Evolutionary conservation across 2,888 invertebrate genomes (phyloP).

Genomic region (Orthosia gracilis): DNA sequence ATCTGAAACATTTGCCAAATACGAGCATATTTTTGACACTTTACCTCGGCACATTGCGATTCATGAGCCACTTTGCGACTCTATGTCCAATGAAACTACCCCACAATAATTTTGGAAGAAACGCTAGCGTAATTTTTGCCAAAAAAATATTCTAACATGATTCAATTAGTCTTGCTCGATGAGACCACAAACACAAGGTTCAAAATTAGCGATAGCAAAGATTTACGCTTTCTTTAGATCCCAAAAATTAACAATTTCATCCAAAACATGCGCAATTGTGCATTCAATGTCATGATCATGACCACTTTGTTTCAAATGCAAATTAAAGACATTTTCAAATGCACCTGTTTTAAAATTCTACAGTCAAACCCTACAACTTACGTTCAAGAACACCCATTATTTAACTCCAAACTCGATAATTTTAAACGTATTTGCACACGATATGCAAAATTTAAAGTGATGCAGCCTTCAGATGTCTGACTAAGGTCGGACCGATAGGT

Average conservation of each 20-base stretch:
- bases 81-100: no score
- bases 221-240: background rate
- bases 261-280: no score
- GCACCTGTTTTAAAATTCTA: background rate
- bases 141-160: no score
- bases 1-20: no score
- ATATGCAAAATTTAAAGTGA: conserved; percentile 60
- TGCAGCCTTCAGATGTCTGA: conserved; percentile 58
- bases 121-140: background rate
- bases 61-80: no score
- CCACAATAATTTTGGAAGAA: no score
- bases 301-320: background rate
- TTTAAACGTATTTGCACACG: conserved; percentile 50
- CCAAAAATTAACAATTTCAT: background rate
- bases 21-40: no score
- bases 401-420: conserved; percentile 32
- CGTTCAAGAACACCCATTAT: conserved; percentile 28
- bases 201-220: background rate
- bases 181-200: background rate
- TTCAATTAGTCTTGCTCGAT: background rate
- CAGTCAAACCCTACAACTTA: background rate
- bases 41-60: no score
- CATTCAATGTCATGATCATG: background rate
- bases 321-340: background rate
- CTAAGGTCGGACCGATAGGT: conserved; percentile 53